phyloP scores from a whole-genome alignment of 2,888 invertebrate species.

The Acrobasis consociella region DNA sequence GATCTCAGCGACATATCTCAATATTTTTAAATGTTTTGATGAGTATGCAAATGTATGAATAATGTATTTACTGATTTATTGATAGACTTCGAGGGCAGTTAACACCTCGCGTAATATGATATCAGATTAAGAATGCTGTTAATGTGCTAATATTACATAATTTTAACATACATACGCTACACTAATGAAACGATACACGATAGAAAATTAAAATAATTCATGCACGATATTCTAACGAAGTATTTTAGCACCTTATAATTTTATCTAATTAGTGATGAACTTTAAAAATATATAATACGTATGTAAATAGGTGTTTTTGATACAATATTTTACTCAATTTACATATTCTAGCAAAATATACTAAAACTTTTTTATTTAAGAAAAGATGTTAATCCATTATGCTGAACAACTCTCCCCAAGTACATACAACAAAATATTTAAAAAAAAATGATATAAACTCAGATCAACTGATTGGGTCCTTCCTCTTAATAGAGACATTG shows the following conservation, averaged over 20 bases:
- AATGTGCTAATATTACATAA: constrained; percentile 31
- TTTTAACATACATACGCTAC: constrained; percentile 31
- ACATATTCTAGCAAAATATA: too few species aligned
- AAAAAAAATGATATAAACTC: too few species aligned
- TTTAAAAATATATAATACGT: neutral
- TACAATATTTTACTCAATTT: too few species aligned
- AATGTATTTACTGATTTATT: constrained; percentile 47
- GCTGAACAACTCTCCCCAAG: too few species aligned
- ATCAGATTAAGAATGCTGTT: constrained; percentile 34
- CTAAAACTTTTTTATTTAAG: too few species aligned
- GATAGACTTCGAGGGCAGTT: constrained; percentile 44
- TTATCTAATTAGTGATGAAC: neutral
- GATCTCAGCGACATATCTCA: constrained; percentile 40
- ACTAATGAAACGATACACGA: constrained; percentile 21
- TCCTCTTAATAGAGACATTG: too few species aligned
- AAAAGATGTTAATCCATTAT: too few species aligned
- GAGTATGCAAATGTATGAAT: constrained; percentile 52
- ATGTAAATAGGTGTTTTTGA: too few species aligned
- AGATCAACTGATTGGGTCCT: too few species aligned
- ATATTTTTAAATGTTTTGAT: constrained; percentile 44
- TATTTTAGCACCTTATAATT: constrained; percentile 14
- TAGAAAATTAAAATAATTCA: constrained; percentile 12
- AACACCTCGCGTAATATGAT: constrained; percentile 57
- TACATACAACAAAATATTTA: too few species aligned
- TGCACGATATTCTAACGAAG: neutral